Evolutionary conservation across 2,113 vertebrate genomes (phyloP).

Genomic region (Heliornis fulica): DNA sequence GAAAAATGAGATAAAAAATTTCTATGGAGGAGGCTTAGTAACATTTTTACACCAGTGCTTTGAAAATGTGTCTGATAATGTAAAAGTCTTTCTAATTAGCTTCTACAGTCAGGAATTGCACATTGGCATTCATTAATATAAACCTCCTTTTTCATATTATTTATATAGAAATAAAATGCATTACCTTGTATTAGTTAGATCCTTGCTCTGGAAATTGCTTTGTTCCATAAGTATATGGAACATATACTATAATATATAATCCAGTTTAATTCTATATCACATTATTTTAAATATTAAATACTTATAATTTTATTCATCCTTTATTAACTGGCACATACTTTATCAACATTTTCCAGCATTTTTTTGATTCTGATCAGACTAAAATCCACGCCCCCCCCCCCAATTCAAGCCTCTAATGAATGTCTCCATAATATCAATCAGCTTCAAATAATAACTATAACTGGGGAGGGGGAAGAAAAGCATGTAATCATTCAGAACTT

Average conservation of each 20-base stretch:
- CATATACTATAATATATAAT: no score
- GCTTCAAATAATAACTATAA: neutral
- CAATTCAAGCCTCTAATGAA: neutral
- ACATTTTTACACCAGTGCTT: neutral
- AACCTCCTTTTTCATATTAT: neutral
- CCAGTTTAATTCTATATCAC: neutral
- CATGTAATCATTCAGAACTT: neutral
- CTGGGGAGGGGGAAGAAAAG: neutral
- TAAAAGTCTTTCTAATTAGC: neutral
- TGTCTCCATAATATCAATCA: neutral
- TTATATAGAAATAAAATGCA: neutral
- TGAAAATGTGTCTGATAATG: neutral
- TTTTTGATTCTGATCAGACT: neutral
- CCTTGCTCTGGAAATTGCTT: neutral
- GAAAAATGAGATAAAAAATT: neutral
- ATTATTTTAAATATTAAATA: neutral
- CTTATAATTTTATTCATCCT: neutral
- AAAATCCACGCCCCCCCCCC: accelerated
- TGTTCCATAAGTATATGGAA: neutral
- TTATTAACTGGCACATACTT: neutral
- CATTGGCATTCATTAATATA: neutral
- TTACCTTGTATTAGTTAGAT: neutral
- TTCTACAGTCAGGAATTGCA: neutral
- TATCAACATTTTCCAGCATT: neutral
- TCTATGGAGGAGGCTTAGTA: accelerated